Evolutionary conservation across 37 sponge, comb jelly and placozoan genomes (phyloP).

Genomic region (Amphimedon queenslandica): DNA sequence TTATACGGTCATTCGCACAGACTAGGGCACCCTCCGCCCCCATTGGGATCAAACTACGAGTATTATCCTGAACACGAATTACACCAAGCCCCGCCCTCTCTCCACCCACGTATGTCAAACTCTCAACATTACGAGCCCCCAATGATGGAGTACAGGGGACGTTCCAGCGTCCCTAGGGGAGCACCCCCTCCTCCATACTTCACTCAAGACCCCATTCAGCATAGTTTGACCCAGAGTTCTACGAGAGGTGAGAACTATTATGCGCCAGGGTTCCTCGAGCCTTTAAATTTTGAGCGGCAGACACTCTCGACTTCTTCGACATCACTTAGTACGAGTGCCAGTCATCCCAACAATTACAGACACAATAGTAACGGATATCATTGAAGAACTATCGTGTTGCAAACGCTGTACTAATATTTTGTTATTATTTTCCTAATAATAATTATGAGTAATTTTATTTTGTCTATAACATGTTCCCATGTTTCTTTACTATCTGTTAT

Average conservation of each 20-base stretch:
- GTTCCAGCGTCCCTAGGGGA: background rate
- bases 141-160: background rate
- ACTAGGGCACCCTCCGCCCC: too few relatives aligned
- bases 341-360: background rate
- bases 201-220: background rate
- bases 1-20: too few relatives aligned
- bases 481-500: background rate
- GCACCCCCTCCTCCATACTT: background rate
- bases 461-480: background rate
- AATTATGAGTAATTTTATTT: background rate
- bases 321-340: conserved; percentile 21
- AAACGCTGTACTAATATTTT: too few relatives aligned
- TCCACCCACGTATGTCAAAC: too few relatives aligned
- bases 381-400: too few relatives aligned
- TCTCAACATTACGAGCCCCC: background rate
- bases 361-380: background rate
- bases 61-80: background rate
- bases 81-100: background rate
- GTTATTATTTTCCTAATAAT: background rate
- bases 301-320: conserved; percentile 32
- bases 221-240: background rate
- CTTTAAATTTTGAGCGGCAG: background rate
- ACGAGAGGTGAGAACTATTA: background rate
- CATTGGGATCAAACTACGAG: background rate
- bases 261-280: background rate